phyloP scores from a whole-genome alignment of 2,888 invertebrate species.

The Boloria euphrosyne region DNA sequence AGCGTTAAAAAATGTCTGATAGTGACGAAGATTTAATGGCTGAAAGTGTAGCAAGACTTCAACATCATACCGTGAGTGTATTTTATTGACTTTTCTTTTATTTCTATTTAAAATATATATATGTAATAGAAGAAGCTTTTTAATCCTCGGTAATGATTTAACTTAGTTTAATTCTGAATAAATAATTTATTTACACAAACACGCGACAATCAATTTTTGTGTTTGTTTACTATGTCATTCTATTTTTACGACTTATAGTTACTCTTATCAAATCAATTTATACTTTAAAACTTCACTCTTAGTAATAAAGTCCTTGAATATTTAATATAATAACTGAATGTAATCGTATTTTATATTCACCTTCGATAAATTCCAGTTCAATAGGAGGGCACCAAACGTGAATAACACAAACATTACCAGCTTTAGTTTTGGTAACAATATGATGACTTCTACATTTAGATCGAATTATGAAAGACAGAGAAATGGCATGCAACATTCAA shows the following conservation, averaged over 20 bases:
- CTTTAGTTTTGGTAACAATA: slow-evolving; percentile 50
- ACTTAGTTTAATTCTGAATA: background rate
- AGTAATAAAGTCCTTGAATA: no score
- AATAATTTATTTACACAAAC: no score
- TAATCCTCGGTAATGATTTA: no score
- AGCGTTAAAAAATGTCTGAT: slow-evolving; percentile 49
- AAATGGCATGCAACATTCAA: slow-evolving; percentile 47
- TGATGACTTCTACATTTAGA: slow-evolving; percentile 53
- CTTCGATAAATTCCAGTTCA: slow-evolving; percentile 51
- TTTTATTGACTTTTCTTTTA: slow-evolving; percentile 4
- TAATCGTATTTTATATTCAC: background rate
- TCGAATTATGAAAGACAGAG: slow-evolving; percentile 51
- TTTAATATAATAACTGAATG: background rate
- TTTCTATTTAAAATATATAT: background rate
- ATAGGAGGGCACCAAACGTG: slow-evolving; percentile 57
- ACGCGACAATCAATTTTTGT: no score
- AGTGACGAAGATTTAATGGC: slow-evolving; percentile 58
- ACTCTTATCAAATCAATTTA: no score
- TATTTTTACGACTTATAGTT: no score
- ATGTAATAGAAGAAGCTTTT: no score
- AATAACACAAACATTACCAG: slow-evolving; percentile 49
- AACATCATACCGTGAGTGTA: slow-evolving; percentile 56
- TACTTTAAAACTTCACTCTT: no score
- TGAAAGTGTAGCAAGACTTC: slow-evolving; percentile 51
- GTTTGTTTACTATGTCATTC: no score